Conservation (phyloP, 2,113 vertebrate genomes). For the Saccopteryx leptura region DNA sequence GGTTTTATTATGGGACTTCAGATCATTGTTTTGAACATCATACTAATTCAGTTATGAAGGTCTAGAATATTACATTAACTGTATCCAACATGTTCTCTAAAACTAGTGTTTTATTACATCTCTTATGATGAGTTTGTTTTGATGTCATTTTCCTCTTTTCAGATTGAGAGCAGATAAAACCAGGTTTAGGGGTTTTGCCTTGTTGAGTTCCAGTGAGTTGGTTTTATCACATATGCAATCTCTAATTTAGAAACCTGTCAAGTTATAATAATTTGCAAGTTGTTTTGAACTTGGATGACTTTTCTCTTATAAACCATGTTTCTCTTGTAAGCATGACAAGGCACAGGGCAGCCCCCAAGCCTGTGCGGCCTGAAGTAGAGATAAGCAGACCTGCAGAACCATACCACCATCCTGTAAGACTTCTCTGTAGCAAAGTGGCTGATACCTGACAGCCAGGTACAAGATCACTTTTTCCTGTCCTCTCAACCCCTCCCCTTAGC, state of each 20-base stretch:
- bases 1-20: not conserved
- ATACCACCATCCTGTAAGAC: not conserved
- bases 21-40: not conserved
- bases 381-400: not conserved
- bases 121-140: slow-evolving; percentile 8
- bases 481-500: not conserved
- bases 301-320: not conserved
- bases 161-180: slow-evolving; percentile 10
- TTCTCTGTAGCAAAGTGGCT: slow-evolving; percentile 1
- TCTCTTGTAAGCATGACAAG: not conserved
- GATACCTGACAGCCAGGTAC: not conserved
- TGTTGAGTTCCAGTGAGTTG: not conserved
- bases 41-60: slow-evolving; percentile 29
- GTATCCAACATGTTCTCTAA: not conserved
- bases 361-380: not conserved
- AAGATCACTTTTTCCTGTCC: not conserved
- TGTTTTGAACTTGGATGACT: slow-evolving; percentile 36
- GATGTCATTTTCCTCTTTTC: slow-evolving; percentile 53
- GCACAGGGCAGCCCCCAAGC: not conserved
- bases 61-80: slow-evolving; percentile 14
- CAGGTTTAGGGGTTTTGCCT: slow-evolving; percentile 5
- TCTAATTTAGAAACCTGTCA: slow-evolving; percentile 54
- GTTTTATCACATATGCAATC: slow-evolving; percentile 39
- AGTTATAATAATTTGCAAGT: slow-evolving; percentile 12
- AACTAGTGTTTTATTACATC: slow-evolving; percentile 45